Evolutionary conservation across 2,888 invertebrate genomes (phyloP), one percentile per base, ranked within the genome.

Genomic region (Hedya salicella): DNA sequence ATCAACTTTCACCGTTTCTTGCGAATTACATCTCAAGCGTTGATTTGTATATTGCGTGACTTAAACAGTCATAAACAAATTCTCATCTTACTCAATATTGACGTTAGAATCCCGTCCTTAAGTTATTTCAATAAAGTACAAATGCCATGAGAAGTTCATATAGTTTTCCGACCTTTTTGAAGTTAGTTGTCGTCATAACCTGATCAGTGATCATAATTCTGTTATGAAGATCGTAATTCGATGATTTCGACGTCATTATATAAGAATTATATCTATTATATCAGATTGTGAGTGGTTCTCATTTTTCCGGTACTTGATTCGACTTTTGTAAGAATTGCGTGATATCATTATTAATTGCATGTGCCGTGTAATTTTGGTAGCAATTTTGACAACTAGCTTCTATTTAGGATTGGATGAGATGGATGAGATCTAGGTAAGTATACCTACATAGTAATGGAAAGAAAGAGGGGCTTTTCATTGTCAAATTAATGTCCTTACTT

Each of bases 21-120:
- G 14, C 49, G 16, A 61, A 56, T 54, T 40, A 54, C 14, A 49
- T 50, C 25, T 36, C 32, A 19, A 57, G 32, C 17, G 25, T 32
- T 44, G 64, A 57, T 64, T 36, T 50, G 25, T 44, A 44, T 44
- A 52, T 64, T 64, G 64, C 64, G 64, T 59, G 64, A 52, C 57
- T 44, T 4, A 5, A 30, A 19, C 21, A 32, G 40, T 11, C 14
- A 57, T 21, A 2, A 8, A 17, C n/a, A 8, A n/a, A n/a, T 44
- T 6, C 44, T 44, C 13, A 44, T 11, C 42, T 30, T 19, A 32
- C 19, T 19, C 9, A 13, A 6, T 17, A 17, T 5, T n/a, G n/a
- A 9, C 32, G 9, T 17, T 57, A 1, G 1, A 32, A 57, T 19
- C 16, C 17, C 13, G 32, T 2, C 42, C 17, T 8, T 56, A 46